Evolutionary conservation across 2,113 vertebrate genomes (phyloP).

Genomic region (Emydocephalus ijimae): DNA sequence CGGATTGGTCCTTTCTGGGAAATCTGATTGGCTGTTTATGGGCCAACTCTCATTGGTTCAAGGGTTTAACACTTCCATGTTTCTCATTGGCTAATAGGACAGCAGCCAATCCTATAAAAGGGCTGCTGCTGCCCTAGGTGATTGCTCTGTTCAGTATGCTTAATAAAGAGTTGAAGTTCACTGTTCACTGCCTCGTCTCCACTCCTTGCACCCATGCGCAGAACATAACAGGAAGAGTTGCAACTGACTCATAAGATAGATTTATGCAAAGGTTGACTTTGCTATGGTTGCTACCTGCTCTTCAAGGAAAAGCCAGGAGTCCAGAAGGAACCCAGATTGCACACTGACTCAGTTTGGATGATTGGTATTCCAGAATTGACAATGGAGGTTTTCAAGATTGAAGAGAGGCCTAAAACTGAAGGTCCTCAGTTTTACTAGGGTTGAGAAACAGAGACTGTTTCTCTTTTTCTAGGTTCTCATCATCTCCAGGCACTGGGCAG

Average conservation of each 20-base stretch:
- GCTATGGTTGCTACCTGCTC: not conserved
- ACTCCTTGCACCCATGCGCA: too few species aligned
- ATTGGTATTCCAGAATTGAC: not conserved
- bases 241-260: not conserved
- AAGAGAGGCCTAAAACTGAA: not conserved
- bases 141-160: too few species aligned
- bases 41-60: too few species aligned
- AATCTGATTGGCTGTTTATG: too few species aligned
- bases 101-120: too few species aligned
- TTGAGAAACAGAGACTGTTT: not conserved
- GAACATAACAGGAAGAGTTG: too few species aligned
- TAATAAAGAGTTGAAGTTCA: too few species aligned
- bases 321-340: not conserved
- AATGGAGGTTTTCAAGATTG: not conserved
- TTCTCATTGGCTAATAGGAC: too few species aligned
- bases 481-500: not conserved
- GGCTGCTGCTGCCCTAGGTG: too few species aligned
- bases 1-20: too few species aligned
- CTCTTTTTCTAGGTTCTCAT: not conserved
- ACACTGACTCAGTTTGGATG: not conserved
- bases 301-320: not conserved
- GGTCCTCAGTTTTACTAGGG: not conserved
- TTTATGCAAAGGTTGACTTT: not conserved
- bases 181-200: too few species aligned
- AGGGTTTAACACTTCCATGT: too few species aligned